phyloP scores from a whole-genome alignment of 2,113 vertebrate species.

The Mesoclemmys tuberculata region DNA sequence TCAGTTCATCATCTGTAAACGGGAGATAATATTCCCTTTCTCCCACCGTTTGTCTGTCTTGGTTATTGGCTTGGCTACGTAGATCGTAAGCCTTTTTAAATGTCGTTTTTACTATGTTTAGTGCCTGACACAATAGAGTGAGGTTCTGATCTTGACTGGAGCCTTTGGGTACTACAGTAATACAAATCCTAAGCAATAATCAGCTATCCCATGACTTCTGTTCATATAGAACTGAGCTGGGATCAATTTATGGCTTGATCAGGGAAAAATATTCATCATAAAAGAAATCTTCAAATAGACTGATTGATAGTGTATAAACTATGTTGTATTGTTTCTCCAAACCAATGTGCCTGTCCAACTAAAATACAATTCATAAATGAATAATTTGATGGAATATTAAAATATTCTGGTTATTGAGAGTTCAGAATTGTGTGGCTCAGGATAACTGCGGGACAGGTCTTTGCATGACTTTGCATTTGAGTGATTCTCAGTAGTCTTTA shows the following conservation, averaged over 20 bases:
- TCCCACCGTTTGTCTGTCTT: background rate
- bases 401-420: background rate
- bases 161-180: background rate
- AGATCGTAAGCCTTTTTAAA: background rate
- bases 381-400: background rate
- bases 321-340: background rate
- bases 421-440: background rate
- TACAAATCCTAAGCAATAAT: background rate
- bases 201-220: background rate
- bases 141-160: background rate
- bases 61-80: background rate
- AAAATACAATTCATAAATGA: background rate
- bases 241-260: background rate
- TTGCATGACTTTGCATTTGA: background rate
- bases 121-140: background rate
- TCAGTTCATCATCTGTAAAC: background rate
- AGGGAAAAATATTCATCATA: background rate
- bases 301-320: background rate
- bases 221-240: background rate
- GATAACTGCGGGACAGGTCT: background rate
- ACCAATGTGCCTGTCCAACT: background rate
- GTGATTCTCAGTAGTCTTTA: conserved; percentile 53
- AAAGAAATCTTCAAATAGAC: background rate
- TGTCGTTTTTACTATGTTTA: background rate
- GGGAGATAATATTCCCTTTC: background rate